A percentile compares a stretch with the other conserved stretches of the same genome.
Evolutionary conservation across 2,113 vertebrate genomes (phyloP).

Genomic region (Syngnathus floridae): DNA sequence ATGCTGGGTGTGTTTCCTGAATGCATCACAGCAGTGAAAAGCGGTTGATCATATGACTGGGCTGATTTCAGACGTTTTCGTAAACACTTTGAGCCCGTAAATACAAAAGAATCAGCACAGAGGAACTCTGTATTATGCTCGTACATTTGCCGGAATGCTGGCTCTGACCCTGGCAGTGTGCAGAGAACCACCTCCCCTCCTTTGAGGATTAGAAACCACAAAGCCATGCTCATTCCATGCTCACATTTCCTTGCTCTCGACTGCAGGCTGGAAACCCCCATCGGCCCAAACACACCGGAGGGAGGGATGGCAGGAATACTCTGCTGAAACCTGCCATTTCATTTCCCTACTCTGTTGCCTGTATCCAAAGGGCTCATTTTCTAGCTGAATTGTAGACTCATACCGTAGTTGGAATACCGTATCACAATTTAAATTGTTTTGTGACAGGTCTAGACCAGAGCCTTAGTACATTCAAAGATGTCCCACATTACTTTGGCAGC

Average conservation of each 20-base stretch:
- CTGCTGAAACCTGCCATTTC: not conserved
- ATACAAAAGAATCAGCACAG: not conserved
- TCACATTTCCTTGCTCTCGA: constrained; percentile 36
- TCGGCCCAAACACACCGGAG: constrained; percentile 20
- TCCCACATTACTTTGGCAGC: constrained; percentile 3
- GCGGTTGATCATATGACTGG: constrained; percentile 15
- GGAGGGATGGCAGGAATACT: constrained; percentile 1
- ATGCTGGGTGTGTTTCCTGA: constrained; percentile 10
- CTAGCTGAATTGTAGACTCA: not conserved
- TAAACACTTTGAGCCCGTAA: constrained; percentile 4
- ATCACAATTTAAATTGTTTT: not conserved
- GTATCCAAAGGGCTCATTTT: not conserved
- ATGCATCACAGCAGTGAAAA: constrained; percentile 5
- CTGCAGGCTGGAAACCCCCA: constrained; percentile 45
- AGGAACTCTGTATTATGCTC: constrained; percentile 12
- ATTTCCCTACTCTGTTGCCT: not conserved
- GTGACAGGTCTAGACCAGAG: not conserved
- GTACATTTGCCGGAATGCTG: constrained; percentile 7
- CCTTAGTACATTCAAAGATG: constrained; percentile 16
- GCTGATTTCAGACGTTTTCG: not conserved
- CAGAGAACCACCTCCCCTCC: constrained; percentile 18
- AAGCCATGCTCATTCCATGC: constrained; percentile 51
- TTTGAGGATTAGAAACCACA: constrained; percentile 56
- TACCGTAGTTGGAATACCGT: not conserved
- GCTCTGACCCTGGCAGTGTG: constrained; percentile 12